Conservation (phyloP, 2,888 invertebrate species). For the Pristionchus mayeri region DNA sequence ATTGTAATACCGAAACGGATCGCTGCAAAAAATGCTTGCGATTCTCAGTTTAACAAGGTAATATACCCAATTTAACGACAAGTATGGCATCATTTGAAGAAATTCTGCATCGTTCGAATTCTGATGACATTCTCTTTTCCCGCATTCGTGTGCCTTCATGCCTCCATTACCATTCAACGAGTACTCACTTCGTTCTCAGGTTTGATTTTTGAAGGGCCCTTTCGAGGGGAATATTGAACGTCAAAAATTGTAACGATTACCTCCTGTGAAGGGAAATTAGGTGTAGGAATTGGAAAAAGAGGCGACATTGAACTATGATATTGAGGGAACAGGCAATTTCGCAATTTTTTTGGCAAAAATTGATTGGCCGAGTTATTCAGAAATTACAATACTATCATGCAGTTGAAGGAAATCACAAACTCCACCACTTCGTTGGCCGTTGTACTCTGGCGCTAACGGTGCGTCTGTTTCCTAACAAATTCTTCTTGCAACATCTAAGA, state of each 20-base stretch:
- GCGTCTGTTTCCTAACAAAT: no score
- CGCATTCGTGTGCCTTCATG: neutral
- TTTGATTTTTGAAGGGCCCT: no score
- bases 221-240: no score
- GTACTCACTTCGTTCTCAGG: neutral
- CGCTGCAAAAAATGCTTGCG: neutral
- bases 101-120: neutral
- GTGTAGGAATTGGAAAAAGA: no score
- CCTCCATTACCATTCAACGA: neutral
- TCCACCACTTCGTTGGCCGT: no score
- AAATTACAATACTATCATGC: no score
- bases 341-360: neutral
- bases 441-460: no score
- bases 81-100: neutral
- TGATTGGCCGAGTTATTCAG: neutral
- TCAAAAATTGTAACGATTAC: no score
- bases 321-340: no score
- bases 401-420: neutral
- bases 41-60: neutral
- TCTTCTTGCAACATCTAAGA: no score
- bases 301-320: no score
- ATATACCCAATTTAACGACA: neutral
- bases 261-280: no score
- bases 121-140: neutral
- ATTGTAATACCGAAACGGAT: neutral